A percentile compares a stretch with the other conserved stretches of the same genome.
phyloP scores from a whole-genome alignment of 2,888 invertebrate genomes.

The Helleia helle region DNA sequence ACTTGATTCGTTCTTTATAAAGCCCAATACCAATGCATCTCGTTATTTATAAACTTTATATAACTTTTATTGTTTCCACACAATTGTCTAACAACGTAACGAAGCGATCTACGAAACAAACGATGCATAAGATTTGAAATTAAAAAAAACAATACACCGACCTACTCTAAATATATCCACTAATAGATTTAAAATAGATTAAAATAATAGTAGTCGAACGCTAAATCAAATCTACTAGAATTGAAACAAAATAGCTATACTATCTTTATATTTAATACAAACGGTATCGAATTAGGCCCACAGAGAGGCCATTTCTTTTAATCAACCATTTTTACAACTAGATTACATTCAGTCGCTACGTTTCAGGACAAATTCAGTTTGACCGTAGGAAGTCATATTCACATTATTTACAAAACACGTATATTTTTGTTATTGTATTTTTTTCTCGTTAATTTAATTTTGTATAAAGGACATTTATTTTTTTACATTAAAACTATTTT shows the following conservation, averaged over 20 bases:
- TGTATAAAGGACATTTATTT: conserved; percentile 24
- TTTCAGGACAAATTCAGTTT: conserved; percentile 19
- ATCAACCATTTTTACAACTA: conserved; percentile 7
- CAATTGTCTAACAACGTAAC: conserved; percentile 21
- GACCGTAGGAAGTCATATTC: conserved; percentile 3
- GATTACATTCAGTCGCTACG: conserved; percentile 28
- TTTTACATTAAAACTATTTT: conserved; percentile 29
- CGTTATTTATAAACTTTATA: conserved; percentile 60
- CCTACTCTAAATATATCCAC: too few species aligned
- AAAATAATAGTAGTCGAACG: too few species aligned
- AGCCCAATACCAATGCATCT: conserved; percentile 76
- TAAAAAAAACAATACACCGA: conserved; percentile 4
- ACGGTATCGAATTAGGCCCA: neutral
- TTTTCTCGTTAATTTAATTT: conserved; percentile 14
- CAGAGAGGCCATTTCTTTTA: neutral
- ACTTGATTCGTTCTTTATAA: conserved; percentile 68
- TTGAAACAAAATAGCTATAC: neutral
- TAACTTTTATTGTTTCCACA: conserved; percentile 27
- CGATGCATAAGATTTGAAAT: conserved; percentile 1
- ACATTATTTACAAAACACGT: conserved; percentile 14
- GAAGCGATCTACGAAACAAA: conserved; percentile 21
- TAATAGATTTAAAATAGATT: too few species aligned
- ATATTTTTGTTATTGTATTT: conserved; percentile 3
- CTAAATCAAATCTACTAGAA: conserved; percentile 16
- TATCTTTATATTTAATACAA: neutral